A percentile compares a stretch with the other conserved stretches of the same genome.
phyloP scores from a whole-genome alignment of 92 coral and sea anemone species.

The Porites cylindrica region DNA sequence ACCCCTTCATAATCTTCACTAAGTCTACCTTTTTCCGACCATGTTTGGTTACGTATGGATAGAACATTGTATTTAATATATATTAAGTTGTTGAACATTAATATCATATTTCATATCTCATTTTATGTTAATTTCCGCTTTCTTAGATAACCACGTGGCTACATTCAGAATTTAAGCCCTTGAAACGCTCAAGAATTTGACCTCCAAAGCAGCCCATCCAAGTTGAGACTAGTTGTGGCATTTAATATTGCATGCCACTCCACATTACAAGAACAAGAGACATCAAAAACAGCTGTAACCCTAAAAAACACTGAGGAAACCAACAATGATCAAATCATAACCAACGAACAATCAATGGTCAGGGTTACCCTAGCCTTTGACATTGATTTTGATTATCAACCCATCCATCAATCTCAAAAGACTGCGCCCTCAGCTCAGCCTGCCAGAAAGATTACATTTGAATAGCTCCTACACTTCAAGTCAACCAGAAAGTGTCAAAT shows the following conservation, averaged over 20 bases:
- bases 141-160: slow-evolving; percentile 49
- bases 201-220: slow-evolving; percentile 9
- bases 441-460: too few relatives aligned
- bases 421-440: too few relatives aligned
- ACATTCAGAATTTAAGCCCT: slow-evolving; percentile 57
- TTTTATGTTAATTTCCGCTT: slow-evolving; percentile 22
- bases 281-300: slow-evolving; percentile 51
- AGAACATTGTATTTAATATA: too few relatives aligned
- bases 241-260: slow-evolving; percentile 59
- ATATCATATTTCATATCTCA: slow-evolving; percentile 22
- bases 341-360: slow-evolving; percentile 53
- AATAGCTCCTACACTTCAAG: slow-evolving; percentile 17
- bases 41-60: too few relatives aligned
- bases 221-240: slow-evolving; percentile 50
- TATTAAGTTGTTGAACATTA: too few relatives aligned
- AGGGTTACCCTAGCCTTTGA: slow-evolving; percentile 56
- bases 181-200: slow-evolving; percentile 52
- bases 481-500: slow-evolving; percentile 57
- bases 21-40: too few relatives aligned
- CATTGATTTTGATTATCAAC: too few relatives aligned
- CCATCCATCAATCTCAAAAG: too few relatives aligned
- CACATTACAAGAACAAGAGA: slow-evolving; percentile 29
- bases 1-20: too few relatives aligned
- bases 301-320: slow-evolving; percentile 42
- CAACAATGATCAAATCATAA: slow-evolving; percentile 40